Conservation (phyloP, 2,888 invertebrate species). For the Brachyopa scutellaris region DNA sequence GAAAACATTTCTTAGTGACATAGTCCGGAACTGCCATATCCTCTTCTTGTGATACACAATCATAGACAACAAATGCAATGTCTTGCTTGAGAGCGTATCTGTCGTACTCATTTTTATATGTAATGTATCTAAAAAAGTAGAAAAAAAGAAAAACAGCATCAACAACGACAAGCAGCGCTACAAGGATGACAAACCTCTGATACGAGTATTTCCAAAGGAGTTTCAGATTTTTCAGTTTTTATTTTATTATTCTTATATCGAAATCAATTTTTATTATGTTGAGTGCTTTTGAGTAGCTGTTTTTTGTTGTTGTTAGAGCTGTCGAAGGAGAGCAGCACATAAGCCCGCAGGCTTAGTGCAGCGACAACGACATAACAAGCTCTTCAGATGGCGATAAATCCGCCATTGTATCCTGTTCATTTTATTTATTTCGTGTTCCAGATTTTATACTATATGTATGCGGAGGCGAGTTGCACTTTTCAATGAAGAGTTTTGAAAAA, state of each 20-base stretch:
- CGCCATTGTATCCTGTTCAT: conserved; percentile 46
- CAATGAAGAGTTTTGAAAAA: conserved; percentile 9
- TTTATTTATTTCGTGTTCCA: conserved; percentile 43
- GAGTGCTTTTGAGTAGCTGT: conserved; percentile 63
- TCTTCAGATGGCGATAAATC: conserved; percentile 65
- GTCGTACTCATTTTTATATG: background rate
- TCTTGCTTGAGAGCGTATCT: conserved; percentile 2
- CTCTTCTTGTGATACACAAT: background rate
- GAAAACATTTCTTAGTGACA: conserved; percentile 17
- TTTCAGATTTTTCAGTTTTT: conserved; percentile 28
- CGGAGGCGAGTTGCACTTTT: conserved; percentile 43
- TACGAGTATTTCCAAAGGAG: conserved; percentile 18
- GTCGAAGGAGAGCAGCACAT: conserved; percentile 44
- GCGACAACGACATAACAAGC: conserved; percentile 59
- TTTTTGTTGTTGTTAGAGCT: conserved; percentile 32
- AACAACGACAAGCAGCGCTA: conserved; percentile 9
- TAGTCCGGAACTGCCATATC: conserved; percentile 25
- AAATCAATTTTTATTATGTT: conserved; percentile 69
- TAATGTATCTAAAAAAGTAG: conserved; percentile 24
- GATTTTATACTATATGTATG: conserved; percentile 38
- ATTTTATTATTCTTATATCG: conserved; percentile 22
- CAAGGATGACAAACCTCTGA: conserved; percentile 33
- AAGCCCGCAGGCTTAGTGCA: conserved; percentile 61
- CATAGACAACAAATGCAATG: conserved; percentile 22
- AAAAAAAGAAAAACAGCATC: background rate